A percentile compares a stretch with the other conserved stretches of the same genome.
Evolutionary conservation across 2,888 invertebrate genomes (phyloP).

Genomic region (Idaea biselata): DNA sequence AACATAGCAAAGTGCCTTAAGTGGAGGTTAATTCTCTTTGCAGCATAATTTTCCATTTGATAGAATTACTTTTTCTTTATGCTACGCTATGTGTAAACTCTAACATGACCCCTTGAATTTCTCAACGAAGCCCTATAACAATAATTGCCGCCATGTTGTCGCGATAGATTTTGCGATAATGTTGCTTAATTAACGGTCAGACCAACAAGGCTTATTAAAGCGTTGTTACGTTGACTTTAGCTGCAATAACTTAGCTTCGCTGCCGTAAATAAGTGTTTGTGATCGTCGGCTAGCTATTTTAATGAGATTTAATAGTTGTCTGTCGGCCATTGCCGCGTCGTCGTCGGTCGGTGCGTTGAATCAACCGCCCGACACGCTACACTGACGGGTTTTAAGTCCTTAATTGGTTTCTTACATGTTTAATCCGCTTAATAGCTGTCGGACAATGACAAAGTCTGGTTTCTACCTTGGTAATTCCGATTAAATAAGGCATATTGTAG

Average conservation of each 20-base stretch:
- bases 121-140: slow-evolving; percentile 33
- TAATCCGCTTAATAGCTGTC: slow-evolving; percentile 66
- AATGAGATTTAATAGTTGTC: slow-evolving; percentile 68
- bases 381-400: slow-evolving; percentile 62
- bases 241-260: slow-evolving; percentile 55
- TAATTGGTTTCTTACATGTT: slow-evolving; percentile 71
- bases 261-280: slow-evolving; percentile 67
- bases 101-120: background rate
- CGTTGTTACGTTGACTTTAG: slow-evolving; percentile 55
- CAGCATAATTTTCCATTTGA: background rate
- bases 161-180: slow-evolving; percentile 62
- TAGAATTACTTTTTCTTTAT: background rate
- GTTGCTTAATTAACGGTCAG: slow-evolving; percentile 64
- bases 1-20: background rate
- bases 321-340: slow-evolving; percentile 33
- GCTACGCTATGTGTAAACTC: background rate
- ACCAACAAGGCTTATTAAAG: slow-evolving; percentile 57
- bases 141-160: slow-evolving; percentile 38
- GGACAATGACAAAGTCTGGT: slow-evolving; percentile 52
- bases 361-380: slow-evolving; percentile 45
- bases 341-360: slow-evolving; percentile 15
- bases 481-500: slow-evolving; percentile 35
- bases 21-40: background rate
- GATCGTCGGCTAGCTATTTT: slow-evolving; percentile 68
- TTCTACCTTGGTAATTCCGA: slow-evolving; percentile 51